Percentiles rank a stretch among this genome's conserved stretches.
These are phyloP conservation scores for Echiichthys vipera DNA, from an alignment of 2,797 vertebrate species.

Conservation along the genomic window DNA sequence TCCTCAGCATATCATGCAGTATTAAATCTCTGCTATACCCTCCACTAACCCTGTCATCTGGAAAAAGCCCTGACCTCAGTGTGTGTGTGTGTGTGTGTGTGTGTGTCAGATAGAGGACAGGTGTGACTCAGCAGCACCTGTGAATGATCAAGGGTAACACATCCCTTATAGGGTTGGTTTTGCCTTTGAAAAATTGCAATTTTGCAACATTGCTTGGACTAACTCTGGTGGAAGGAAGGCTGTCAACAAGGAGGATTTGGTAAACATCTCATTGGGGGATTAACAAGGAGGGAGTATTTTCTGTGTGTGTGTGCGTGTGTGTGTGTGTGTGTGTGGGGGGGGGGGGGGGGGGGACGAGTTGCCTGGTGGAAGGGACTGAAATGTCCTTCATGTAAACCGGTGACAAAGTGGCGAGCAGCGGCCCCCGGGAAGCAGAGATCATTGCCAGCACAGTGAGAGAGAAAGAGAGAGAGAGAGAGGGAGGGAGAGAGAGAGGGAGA, in stretches of 20 bases:
- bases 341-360: conserved; percentile 64
- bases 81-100: conserved; percentile 9
- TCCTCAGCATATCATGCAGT: conserved; percentile 69
- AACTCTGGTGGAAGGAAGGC: conserved; percentile 39
- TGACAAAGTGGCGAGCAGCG: conserved; percentile 68
- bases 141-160: conserved; percentile 52
- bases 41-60: conserved; percentile 62
- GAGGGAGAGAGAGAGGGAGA: conserved; percentile 5
- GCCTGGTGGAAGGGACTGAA: conserved; percentile 62
- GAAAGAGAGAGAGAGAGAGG: conserved; percentile 8
- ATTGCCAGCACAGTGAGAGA: conserved; percentile 39
- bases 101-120: conserved; percentile 28
- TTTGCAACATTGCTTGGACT: not conserved
- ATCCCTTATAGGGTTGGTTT: not conserved
- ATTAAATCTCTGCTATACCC: conserved; percentile 68
- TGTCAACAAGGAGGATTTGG: conserved; percentile 76
- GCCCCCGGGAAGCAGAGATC: conserved; percentile 61
- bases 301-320: not conserved
- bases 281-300: conserved; percentile 62
- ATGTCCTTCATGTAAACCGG: conserved; percentile 80
- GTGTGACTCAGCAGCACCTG: conserved; percentile 79
- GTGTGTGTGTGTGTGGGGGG: conserved; percentile 30
- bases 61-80: conserved; percentile 64
- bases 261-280: conserved; percentile 76
- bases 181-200: conserved; percentile 28